These are phyloP conservation scores for Coendou prehensilis DNA, from an alignment of 2,797 vertebrate species.

Conservation along the genomic window DNA sequence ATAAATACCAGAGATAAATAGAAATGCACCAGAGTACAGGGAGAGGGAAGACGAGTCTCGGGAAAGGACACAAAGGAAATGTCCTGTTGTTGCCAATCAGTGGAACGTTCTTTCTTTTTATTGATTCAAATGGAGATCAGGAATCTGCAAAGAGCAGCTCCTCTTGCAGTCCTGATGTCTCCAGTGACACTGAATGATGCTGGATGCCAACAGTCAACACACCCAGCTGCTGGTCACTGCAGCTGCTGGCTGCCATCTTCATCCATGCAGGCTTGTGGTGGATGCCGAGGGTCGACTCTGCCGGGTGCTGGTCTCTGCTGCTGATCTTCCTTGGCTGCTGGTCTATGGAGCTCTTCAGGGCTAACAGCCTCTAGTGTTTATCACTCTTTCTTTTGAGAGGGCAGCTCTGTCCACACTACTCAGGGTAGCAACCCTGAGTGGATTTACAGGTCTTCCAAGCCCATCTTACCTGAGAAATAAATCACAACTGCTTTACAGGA, in stretches of 20 bases:
- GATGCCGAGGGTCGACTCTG: not conserved
- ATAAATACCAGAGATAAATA: not conserved
- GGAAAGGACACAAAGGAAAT: not conserved
- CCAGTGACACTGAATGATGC: not conserved
- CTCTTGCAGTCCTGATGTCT: not conserved
- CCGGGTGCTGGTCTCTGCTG: not conserved
- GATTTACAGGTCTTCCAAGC: not conserved
- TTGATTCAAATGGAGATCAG: not conserved
- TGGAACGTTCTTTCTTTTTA: not conserved
- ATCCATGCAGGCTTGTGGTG: not conserved
- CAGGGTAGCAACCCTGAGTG: not conserved
- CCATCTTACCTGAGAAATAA: not conserved
- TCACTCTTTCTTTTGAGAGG: not conserved
- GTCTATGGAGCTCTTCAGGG: not conserved
- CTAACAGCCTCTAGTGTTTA: not conserved
- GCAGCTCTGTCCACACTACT: not conserved
- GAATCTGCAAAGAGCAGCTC: not conserved
- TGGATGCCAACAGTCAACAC: not conserved
- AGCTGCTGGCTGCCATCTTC: not conserved
- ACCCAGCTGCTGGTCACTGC: not conserved
- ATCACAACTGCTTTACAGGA: not conserved
- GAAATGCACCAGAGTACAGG: not conserved
- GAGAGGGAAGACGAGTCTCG: not conserved
- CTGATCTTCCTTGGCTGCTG: not conserved
- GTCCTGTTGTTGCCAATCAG: not conserved